Base-by-base conservation (phyloP, 1,140 invertebrate genomes). In the Philaenus spumarius region DNA sequence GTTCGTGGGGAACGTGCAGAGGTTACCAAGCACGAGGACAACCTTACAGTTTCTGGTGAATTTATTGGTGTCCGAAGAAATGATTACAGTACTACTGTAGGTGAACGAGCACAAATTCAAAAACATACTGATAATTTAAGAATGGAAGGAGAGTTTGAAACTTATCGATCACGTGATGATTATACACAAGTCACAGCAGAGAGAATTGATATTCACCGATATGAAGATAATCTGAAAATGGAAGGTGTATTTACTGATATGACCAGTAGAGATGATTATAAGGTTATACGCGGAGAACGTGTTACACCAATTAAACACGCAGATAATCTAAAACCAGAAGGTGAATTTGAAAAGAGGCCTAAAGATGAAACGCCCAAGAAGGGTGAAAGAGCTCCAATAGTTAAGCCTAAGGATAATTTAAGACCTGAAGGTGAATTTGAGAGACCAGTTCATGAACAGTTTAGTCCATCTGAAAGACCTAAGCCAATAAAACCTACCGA, bases 251-350 rank as follows among this genome's bases (percentile, higher is more conserved):
- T 87, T 55, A 72, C 60, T 7, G 73, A 74, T 6, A 60, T 56
- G 4, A 66, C 68, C 50, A 69, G 66, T 0, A 66, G 68, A 2
- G 64, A 71, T 64, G 79, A 80, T 60, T 74, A 70, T 61, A 64
- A 60, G 4, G 63, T 60, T 12, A 67, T 52, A 23, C 64, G 42
- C 12, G 75, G 78, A 0, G 82, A 85, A 61, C 75, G 79, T 62
- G 76, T 78, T 30, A 70, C 75, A 12, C 78, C 80, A 39, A 77
- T 77, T 34, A 80, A 73, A 66, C 80, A 80, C 45, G 72, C 78
- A 65, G 82, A 87, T 69, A 84, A 85, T 67, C 70, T 83, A 14
- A 74, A 71, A 60, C 74, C 78, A 56, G 81, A 82, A 71, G 84
- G 83, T n/a, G 74, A 80, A 4, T 82, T 84, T 64, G 74, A 79